phyloP scores from a whole-genome alignment of 2,797 vertebrate species.

The Pangasius macronema region DNA sequence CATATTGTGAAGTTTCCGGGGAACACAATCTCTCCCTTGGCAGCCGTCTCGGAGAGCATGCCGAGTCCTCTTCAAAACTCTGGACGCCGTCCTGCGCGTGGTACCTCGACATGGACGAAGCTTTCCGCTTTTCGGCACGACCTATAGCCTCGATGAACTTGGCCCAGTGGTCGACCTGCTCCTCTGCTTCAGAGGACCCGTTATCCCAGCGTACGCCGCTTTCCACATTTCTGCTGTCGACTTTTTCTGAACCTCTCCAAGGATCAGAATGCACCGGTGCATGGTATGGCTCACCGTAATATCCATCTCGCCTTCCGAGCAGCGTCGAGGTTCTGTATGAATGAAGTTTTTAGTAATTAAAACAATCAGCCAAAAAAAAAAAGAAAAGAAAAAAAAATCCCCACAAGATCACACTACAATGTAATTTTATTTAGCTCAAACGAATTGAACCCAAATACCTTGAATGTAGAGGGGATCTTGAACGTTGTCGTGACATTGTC shows the following conservation, averaged over 20 bases:
- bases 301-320: slow-evolving; percentile 47
- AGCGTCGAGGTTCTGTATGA: slow-evolving; percentile 44
- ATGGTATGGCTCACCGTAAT: slow-evolving; percentile 42
- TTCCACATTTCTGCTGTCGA: slow-evolving; percentile 27
- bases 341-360: not conserved
- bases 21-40: slow-evolving; percentile 58
- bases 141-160: slow-evolving; percentile 58
- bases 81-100: slow-evolving; percentile 53
- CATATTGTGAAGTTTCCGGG: slow-evolving; percentile 18
- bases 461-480: slow-evolving; percentile 66
- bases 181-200: slow-evolving; percentile 45
- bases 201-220: slow-evolving; percentile 40
- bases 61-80: slow-evolving; percentile 53
- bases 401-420: not conserved
- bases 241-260: slow-evolving; percentile 49
- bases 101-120: slow-evolving; percentile 47
- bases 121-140: slow-evolving; percentile 58
- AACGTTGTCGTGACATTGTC: slow-evolving; percentile 72
- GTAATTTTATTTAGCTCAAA: not conserved
- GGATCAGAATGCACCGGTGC: slow-evolving; percentile 23
- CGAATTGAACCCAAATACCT: slow-evolving; percentile 63
- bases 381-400: not conserved
- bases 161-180: slow-evolving; percentile 55
- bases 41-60: slow-evolving; percentile 53
- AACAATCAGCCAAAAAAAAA: not conserved